These are phyloP conservation scores for Sepioteuthis lessoniana DNA, from an alignment of 2,888 invertebrate species.

Conservation along the genomic window DNA sequence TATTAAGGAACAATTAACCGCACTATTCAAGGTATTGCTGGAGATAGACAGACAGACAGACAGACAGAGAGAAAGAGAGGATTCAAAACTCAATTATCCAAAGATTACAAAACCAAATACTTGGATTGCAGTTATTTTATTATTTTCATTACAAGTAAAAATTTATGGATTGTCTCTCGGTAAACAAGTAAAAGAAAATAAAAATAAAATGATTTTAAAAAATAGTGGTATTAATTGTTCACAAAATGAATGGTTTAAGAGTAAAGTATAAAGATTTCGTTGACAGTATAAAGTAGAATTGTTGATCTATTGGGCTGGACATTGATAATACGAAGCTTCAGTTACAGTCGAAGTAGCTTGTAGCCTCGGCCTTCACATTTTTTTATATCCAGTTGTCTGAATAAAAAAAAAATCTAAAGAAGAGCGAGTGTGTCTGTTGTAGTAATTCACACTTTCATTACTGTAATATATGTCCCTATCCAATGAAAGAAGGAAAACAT, in stretches of 20 bases:
- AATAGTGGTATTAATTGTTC: background rate
- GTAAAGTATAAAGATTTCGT: background rate
- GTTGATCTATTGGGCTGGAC: background rate
- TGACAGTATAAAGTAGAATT: background rate
- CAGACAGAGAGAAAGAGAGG: too few species aligned
- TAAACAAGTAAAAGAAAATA: too few species aligned
- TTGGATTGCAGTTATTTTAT: too few species aligned
- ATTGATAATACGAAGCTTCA: background rate
- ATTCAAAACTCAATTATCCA: too few species aligned
- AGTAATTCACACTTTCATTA: background rate
- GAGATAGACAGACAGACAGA: too few species aligned
- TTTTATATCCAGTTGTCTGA: background rate
- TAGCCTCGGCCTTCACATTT: background rate
- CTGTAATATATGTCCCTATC: background rate
- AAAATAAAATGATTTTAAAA: too few species aligned
- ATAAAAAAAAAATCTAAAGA: background rate
- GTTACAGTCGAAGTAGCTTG: background rate
- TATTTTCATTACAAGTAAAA: too few species aligned
- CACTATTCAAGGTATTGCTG: too few species aligned
- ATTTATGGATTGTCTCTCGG: too few species aligned
- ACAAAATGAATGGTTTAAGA: background rate
- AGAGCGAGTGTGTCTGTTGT: background rate
- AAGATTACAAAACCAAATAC: too few species aligned
- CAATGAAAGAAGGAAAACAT: background rate
- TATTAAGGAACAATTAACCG: too few species aligned